Conservation (phyloP, 1,140 invertebrate genomes). For the Danaus melanippus region DNA sequence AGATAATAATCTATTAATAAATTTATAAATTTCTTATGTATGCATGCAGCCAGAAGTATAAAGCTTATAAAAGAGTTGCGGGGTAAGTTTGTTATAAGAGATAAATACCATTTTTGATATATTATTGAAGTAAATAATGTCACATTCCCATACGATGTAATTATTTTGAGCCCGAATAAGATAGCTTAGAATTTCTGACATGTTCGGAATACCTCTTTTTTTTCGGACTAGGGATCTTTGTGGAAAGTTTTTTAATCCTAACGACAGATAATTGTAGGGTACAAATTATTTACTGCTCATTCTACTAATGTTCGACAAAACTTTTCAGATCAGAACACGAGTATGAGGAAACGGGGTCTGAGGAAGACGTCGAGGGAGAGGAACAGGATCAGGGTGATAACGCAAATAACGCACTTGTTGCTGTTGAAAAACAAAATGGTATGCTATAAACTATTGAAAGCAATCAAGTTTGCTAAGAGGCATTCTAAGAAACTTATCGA, state of each 20-base stretch:
- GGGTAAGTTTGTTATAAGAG: conserved; percentile 32
- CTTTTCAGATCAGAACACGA: conserved; percentile 76
- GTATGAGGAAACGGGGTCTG: conserved; percentile 80
- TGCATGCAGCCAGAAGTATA: conserved; percentile 49
- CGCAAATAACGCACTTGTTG: conserved; percentile 70
- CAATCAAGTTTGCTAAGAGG: too few species aligned
- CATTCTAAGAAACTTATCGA: too few species aligned
- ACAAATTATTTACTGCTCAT: background rate
- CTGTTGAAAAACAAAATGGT: conserved; percentile 57
- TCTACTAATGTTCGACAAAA: conserved; percentile 2
- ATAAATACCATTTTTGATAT: too few species aligned
- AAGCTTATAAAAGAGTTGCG: conserved; percentile 50
- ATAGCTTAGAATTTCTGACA: too few species aligned
- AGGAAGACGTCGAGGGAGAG: conserved; percentile 79
- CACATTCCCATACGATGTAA: too few species aligned
- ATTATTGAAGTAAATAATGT: too few species aligned
- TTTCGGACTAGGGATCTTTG: too few species aligned
- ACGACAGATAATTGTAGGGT: too few species aligned
- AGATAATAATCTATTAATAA: background rate
- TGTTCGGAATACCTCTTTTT: too few species aligned
- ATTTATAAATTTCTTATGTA: conserved; percentile 11
- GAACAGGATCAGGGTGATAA: conserved; percentile 78
- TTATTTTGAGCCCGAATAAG: too few species aligned
- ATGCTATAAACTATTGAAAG: conserved; percentile 4
- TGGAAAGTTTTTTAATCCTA: too few species aligned